phyloP scores from a whole-genome alignment of 1,140 invertebrate species.

The Hylaeus anthracinus region DNA sequence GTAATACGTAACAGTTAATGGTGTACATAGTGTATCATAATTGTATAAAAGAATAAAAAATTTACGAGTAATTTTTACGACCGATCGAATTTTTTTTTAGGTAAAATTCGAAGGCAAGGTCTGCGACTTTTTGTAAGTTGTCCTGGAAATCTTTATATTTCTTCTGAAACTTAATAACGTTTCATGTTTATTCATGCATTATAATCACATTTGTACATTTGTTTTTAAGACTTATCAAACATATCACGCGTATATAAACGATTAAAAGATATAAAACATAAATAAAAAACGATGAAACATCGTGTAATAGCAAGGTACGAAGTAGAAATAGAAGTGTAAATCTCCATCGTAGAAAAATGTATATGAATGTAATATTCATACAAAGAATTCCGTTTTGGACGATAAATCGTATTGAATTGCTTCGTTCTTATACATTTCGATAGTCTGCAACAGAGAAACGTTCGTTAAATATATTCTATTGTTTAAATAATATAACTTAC shows the following conservation, averaged over 20 bases:
- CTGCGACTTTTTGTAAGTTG: too few species aligned
- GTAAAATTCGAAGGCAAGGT: too few species aligned
- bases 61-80: neutral
- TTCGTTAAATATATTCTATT: neutral
- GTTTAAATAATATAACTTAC: neutral
- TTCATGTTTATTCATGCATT: too few species aligned
- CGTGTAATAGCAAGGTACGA: neutral
- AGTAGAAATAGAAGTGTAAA: neutral
- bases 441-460: conserved; percentile 84
- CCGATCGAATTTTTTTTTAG: too few species aligned
- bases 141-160: too few species aligned
- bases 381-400: conserved; percentile 93
- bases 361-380: conserved; percentile 70
- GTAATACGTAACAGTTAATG: neutral
- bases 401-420: conserved; percentile 93
- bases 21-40: conserved; percentile 6
- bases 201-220: too few species aligned
- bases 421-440: conserved; percentile 95
- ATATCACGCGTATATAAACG: neutral
- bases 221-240: too few species aligned
- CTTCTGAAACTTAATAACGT: too few species aligned
- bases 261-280: neutral
- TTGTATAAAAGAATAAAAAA: conserved; percentile 5
- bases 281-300: too few species aligned
- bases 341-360: neutral